phyloP scores from a whole-genome alignment of 1,140 invertebrate genomes.

The Vanessa tameamea region DNA sequence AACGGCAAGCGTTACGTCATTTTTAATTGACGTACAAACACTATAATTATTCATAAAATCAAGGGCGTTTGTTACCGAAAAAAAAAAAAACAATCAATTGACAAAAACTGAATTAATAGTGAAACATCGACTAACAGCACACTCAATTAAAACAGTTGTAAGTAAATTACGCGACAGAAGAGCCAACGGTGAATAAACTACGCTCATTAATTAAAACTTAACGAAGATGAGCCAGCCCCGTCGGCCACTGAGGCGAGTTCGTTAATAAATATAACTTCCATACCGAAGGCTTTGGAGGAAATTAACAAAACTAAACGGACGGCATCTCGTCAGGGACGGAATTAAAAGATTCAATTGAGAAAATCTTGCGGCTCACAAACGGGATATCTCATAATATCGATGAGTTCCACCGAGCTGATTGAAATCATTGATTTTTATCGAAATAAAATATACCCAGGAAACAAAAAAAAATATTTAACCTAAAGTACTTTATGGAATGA shows the following conservation, averaged over 20 bases:
- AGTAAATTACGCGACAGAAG: conserved; percentile 36
- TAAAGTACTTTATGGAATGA: too few relatives aligned
- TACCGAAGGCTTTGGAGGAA: conserved; percentile 44
- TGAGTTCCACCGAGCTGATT: not conserved
- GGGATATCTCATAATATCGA: conserved; percentile 15
- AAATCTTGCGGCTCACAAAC: conserved; percentile 13
- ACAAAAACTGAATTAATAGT: conserved; percentile 25
- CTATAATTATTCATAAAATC: not conserved
- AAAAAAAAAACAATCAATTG: conserved; percentile 7
- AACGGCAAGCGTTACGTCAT: not conserved
- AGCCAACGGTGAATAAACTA: conserved; percentile 34
- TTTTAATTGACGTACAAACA: not conserved
- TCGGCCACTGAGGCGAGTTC: conserved; percentile 36
- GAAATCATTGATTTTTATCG: not conserved
- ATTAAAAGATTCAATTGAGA: not conserved
- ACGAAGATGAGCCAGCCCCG: conserved; percentile 32
- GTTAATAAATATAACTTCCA: conserved; percentile 57
- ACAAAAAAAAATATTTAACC: too few relatives aligned
- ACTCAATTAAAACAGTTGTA: conserved; percentile 15
- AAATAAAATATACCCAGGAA: too few relatives aligned
- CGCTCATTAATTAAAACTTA: conserved; percentile 47
- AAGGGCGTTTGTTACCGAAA: not conserved
- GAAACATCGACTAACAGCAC: conserved; percentile 14
- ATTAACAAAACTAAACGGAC: conserved; percentile 37
- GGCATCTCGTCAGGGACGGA: not conserved